Evolutionary conservation across 2,113 vertebrate species (phyloP), one percentile per base, ranked within the genome.

Genomic region (Xiphophorus couchianus): DNA sequence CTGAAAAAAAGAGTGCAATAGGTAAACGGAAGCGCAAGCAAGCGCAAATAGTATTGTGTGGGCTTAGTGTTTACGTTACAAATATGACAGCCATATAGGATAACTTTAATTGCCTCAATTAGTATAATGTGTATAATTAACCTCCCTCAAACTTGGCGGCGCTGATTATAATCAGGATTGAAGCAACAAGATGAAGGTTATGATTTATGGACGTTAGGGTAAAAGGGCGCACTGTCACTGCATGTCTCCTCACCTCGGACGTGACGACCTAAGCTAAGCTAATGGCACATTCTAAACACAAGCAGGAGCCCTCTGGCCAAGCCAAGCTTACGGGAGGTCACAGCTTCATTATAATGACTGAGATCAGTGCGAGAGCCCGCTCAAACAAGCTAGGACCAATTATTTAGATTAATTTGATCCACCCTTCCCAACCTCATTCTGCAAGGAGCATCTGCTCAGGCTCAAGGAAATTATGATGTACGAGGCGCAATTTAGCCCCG

Each of bases 401-500:
- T 90, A 92, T 91, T 92, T 89, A 87, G 90, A 93, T 92, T 90
- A 90, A 93, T 90, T 88, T 37, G 76, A 90, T 76, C 27, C 86
- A 76, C 78, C 84, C 83, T 86, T 86, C 72, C 81, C 86, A 81
- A 86, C 81, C 84, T 76, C 84, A 83, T 83, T 88, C 85, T 66
- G 82, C 83, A 78, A 12, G 0, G 76, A 90, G 91, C 89, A 86
- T 91, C 90, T 90, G 88, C 86, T 85, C 63, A 1, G 76, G 72
- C 79, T 89, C 86, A 31, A 67, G 81, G 74, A 92, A 92, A 92
- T 87, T 77, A 93, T 92, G 87, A 93, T 92, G 69, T 84, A 92
- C 71, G 85, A 86, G 82, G 66, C 33, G 2, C 80, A 84, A 88
- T 90, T 90, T 84, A 85, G 87, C 80, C 72, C 51, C 39, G 77